Conservation (phyloP, 2,113 vertebrate genomes). For the Anhinga anhinga region DNA sequence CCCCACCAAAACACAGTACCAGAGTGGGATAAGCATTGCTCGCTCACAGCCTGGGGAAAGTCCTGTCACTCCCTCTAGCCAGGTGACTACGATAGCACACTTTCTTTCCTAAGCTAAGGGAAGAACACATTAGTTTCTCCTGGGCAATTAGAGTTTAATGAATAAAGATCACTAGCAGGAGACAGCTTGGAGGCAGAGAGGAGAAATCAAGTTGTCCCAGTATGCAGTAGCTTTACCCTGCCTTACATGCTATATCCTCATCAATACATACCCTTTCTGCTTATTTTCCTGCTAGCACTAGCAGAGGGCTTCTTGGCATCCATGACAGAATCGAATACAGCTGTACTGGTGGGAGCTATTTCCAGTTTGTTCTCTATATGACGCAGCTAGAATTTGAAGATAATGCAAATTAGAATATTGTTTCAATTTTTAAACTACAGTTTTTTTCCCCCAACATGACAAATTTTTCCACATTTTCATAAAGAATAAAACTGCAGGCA, state of each 20-base stretch:
- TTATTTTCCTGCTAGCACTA: conserved; percentile 75
- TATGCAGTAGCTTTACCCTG: not conserved
- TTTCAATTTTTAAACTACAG: not conserved
- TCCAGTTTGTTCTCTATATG: conserved; percentile 93
- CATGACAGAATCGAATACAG: conserved; percentile 83
- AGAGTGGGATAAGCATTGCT: not conserved
- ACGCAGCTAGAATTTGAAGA: conserved; percentile 79
- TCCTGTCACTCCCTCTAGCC: not conserved
- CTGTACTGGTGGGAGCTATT: conserved; percentile 80
- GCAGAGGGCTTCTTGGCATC: conserved; percentile 82
- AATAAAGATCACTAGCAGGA: not conserved
- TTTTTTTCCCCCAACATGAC: accelerated
- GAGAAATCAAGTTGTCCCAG: not conserved
- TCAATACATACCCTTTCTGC: conserved; percentile 79
- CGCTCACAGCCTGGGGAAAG: accelerated
- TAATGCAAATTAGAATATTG: not conserved
- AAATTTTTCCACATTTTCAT: not conserved
- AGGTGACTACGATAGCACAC: not conserved
- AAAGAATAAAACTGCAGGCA: not conserved
- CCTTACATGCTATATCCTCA: not conserved
- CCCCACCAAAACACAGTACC: not conserved
- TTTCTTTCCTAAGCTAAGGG: not conserved
- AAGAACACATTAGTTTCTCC: not conserved
- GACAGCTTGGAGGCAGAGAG: not conserved
- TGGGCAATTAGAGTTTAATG: not conserved